A percentile compares a stretch with the other conserved stretches of the same genome.
Conservation (phyloP, 2,888 invertebrate species). For the Drosophila silvestris region DNA sequence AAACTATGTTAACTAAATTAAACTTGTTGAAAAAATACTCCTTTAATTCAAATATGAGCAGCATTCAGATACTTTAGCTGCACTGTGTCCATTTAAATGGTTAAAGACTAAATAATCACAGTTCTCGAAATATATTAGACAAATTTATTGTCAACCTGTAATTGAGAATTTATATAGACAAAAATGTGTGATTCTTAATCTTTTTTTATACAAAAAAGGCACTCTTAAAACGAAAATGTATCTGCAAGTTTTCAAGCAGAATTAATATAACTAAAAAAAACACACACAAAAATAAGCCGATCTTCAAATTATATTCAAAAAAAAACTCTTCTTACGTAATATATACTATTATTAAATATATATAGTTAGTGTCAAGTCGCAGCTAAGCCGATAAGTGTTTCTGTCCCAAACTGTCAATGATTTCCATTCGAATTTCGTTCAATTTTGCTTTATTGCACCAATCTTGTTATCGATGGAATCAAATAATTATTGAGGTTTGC, state of each 20-base stretch:
- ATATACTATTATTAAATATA: background rate
- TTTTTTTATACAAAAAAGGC: too few relatives aligned
- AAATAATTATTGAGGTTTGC: background rate
- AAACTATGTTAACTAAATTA: background rate
- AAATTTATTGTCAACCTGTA: background rate
- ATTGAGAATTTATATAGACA: background rate
- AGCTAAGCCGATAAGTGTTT: background rate
- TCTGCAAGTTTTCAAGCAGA: background rate
- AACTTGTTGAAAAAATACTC: background rate
- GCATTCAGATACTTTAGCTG: too few relatives aligned
- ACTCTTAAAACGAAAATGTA: background rate
- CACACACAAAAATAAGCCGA: background rate
- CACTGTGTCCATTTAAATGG: too few relatives aligned
- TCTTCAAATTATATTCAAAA: background rate
- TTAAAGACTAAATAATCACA: too few relatives aligned
- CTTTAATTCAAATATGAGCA: too few relatives aligned
- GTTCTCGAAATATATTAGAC: background rate
- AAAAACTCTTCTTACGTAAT: background rate
- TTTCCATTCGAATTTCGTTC: background rate
- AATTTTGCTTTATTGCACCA: background rate
- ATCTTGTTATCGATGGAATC: background rate
- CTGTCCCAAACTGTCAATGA: background rate
- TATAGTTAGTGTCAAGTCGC: background rate
- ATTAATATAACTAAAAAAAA: background rate
- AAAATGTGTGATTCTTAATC: too few relatives aligned